These are phyloP conservation scores for Achroia grisella DNA, from an alignment of 1,140 invertebrate genomes.

Conservation along the genomic window DNA sequence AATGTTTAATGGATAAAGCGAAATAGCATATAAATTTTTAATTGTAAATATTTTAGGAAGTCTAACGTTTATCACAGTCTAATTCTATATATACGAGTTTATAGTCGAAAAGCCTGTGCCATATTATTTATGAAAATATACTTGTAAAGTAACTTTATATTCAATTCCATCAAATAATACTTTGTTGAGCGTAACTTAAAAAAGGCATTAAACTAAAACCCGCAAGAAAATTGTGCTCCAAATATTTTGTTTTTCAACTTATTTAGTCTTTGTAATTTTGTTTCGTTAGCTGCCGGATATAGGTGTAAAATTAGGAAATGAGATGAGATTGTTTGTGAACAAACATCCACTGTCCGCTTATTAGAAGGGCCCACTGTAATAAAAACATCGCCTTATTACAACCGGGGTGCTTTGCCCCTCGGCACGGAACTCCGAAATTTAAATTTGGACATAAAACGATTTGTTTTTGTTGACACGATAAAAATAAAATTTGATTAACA, in stretches of 20 bases:
- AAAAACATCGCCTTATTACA: slow-evolving; percentile 68
- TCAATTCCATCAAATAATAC: too few relatives aligned
- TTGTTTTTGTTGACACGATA: slow-evolving; percentile 52
- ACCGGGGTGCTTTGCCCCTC: slow-evolving; percentile 25
- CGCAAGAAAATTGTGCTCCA: neutral
- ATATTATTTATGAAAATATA: too few relatives aligned
- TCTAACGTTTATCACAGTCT: too few relatives aligned
- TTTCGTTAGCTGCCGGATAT: slow-evolving; percentile 39
- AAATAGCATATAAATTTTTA: too few relatives aligned
- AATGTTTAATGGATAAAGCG: too few relatives aligned
- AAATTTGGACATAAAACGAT: slow-evolving; percentile 60
- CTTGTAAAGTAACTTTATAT: too few relatives aligned
- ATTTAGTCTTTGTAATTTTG: slow-evolving; percentile 41
- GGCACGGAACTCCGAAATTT: slow-evolving; percentile 46
- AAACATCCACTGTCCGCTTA: slow-evolving; percentile 63
- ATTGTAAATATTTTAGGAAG: too few relatives aligned
- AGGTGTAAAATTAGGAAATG: slow-evolving; percentile 60
- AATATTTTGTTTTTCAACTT: slow-evolving; percentile 29
- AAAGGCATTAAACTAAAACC: neutral
- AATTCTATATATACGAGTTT: too few relatives aligned
- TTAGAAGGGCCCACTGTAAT: slow-evolving; percentile 59
- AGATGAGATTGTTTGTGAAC: slow-evolving; percentile 60
- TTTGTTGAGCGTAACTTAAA: too few relatives aligned
- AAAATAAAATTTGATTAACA: slow-evolving; percentile 49
- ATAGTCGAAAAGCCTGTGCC: too few relatives aligned